These are phyloP conservation scores for Chaunax sp. DNA, from an alignment of 2,797 vertebrate species.

Conservation along the genomic window DNA sequence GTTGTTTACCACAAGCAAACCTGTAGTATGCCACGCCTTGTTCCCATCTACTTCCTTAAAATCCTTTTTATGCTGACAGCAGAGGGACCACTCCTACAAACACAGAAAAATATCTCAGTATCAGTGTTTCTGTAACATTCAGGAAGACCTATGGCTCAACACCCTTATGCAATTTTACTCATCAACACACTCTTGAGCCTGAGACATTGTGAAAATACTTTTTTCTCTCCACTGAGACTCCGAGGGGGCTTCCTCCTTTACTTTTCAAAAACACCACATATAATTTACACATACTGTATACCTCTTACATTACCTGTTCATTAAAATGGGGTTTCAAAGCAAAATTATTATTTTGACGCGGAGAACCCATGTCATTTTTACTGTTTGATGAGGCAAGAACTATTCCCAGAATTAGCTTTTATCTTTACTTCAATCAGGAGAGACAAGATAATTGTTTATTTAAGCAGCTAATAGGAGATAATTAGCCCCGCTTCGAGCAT, in stretches of 20 bases:
- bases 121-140: slow-evolving; percentile 5
- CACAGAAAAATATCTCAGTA: slow-evolving; percentile 16
- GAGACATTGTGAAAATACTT: slow-evolving; percentile 55
- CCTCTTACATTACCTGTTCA: slow-evolving; percentile 34
- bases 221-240: slow-evolving; percentile 10
- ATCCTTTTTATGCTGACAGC: slow-evolving; percentile 63
- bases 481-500: too few species aligned
- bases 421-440: slow-evolving; percentile 6
- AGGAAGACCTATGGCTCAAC: slow-evolving; percentile 27
- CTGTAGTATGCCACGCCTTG: slow-evolving; percentile 44
- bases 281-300: slow-evolving; percentile 36
- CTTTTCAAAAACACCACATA: slow-evolving; percentile 14
- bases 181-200: slow-evolving; percentile 30
- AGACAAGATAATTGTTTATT: background rate
- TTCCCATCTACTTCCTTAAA: slow-evolving; percentile 64
- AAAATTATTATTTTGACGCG: slow-evolving; percentile 11
- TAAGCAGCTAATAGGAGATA: too few species aligned
- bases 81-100: slow-evolving; percentile 44
- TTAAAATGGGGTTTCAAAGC: slow-evolving; percentile 24
- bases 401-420: slow-evolving; percentile 11
- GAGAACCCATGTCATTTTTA: background rate
- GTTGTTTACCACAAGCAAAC: slow-evolving; percentile 41
- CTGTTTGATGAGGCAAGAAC: background rate
- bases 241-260: slow-evolving; percentile 32
- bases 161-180: slow-evolving; percentile 19